Evolutionary conservation across 2,113 vertebrate species (phyloP), one percentile per base, ranked within the genome.

Genomic region (Numida meleagris): DNA sequence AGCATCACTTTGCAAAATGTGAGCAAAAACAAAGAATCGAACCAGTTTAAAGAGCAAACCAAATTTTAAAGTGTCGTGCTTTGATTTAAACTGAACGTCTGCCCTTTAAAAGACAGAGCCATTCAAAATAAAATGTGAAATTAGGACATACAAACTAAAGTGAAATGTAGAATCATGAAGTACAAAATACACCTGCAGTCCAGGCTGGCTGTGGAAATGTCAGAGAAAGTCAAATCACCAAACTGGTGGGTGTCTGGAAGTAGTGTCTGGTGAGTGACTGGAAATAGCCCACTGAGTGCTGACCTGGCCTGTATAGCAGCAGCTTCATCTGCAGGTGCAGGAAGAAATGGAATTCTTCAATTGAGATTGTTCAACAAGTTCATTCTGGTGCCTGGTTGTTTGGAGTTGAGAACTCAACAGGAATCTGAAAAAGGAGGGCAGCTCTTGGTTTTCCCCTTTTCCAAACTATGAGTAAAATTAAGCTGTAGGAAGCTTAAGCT

Each of bases 201-300:
- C 83, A 88, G 72, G 68, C 81, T 90, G 71, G 73, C 91, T 92
- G 94, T 80, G 83, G 65, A 50, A 92, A 84, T 90, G 86, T 86
- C 91, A 88, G 80, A 94, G 94, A 89, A 96, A 96, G 83, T 88
- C 91, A 90, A 86, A 95, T 84, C 70, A 95, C 55, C 4, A 4
- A 87, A 86, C 57, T 78, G 70, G 93, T 92, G 89, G 89, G 93
- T 84, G 81, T 92, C 74, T 82, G 75, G 77, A n/a, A n/a, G n/a
- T n/a, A n/a, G n/a, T n/a, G n/a, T n/a, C n/a, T n/a, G n/a, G 90
- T 65, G 76, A 86, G 76, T 62, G 81, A 34, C 81, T 90, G 40
- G 70, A 92, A 93, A 91, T 86, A 95, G 89, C 51, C 21, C 14
- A 48, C 21, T 62, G 50, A 67, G 61, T 67, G 81, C 91, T 94